phyloP scores from a whole-genome alignment of 2,113 vertebrate genomes.

The Brachyhypopomus occidentalis region DNA sequence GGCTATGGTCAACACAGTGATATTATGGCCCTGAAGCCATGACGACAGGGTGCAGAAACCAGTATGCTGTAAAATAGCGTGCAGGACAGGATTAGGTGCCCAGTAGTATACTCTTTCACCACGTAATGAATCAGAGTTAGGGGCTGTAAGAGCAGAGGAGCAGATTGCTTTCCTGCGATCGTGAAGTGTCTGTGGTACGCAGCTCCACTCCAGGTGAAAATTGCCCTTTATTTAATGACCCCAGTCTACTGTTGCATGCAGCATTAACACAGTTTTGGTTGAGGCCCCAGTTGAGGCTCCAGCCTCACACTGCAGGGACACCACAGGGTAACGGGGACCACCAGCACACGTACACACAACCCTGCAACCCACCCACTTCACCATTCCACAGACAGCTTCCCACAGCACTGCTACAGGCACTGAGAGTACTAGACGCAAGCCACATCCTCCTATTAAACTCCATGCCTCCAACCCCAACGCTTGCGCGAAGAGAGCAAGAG shows the following conservation, averaged over 20 bases:
- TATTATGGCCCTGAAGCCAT: not conserved
- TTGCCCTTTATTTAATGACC: slow-evolving; percentile 20
- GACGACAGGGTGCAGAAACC: not conserved
- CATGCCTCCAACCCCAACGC: not conserved
- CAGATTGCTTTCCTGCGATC: slow-evolving; percentile 7
- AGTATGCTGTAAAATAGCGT: slow-evolving; percentile 14
- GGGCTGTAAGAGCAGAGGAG: not conserved
- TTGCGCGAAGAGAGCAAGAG: not conserved
- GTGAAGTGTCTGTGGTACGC: slow-evolving; percentile 13
- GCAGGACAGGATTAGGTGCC: slow-evolving; percentile 9
- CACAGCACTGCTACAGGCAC: not conserved
- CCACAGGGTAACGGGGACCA: not conserved
- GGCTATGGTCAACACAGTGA: slow-evolving; percentile 13
- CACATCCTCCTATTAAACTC: not conserved
- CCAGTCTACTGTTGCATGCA: not conserved
- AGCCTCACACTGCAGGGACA: slow-evolving; percentile 3
- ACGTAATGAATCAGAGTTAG: slow-evolving; percentile 39
- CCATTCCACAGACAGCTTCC: not conserved
- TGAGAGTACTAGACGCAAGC: not conserved
- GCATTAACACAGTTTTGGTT: slow-evolving; percentile 12
- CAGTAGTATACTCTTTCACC: slow-evolving; percentile 19
- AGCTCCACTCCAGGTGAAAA: slow-evolving; percentile 30
- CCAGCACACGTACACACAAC: not conserved
- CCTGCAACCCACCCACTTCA: not conserved
- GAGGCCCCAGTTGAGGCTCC: slow-evolving; percentile 5